Evolutionary conservation across 1,140 invertebrate species (phyloP).

Genomic region (Caerostris darwini): DNA sequence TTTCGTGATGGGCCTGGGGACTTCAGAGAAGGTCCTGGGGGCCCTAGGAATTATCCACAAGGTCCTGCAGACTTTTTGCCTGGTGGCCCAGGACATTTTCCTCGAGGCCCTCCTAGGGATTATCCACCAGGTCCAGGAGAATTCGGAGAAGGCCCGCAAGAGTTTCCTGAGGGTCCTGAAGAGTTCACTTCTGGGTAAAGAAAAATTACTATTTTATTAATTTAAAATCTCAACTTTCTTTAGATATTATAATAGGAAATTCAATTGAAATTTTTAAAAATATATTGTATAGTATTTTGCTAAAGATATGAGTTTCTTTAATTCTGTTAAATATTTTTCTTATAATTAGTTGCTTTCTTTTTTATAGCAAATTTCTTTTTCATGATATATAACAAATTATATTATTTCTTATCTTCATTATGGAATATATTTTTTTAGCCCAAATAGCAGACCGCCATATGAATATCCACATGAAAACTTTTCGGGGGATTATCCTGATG

Average conservation of each 20-base stretch:
- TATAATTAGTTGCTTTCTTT: too few relatives aligned
- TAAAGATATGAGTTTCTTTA: background rate
- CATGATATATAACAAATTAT: background rate
- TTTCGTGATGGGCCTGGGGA: conserved; percentile 37
- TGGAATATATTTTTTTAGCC: background rate
- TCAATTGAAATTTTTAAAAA: background rate
- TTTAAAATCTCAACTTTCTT: background rate
- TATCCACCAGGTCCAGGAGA: background rate
- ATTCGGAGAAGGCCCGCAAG: background rate
- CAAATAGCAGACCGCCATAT: background rate
- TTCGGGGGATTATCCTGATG: conserved; percentile 8
- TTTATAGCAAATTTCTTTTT: background rate
- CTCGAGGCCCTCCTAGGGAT: conserved; percentile 2
- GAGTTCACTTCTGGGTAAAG: conserved; percentile 13
- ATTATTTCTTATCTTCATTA: too few relatives aligned
- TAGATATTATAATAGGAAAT: background rate
- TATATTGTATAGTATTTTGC: background rate
- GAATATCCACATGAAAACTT: conserved; percentile 9
- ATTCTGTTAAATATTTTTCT: background rate
- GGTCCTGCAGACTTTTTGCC: background rate
- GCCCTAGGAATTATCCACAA: background rate
- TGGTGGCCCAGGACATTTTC: background rate
- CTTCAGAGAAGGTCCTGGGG: background rate
- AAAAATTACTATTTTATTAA: background rate
- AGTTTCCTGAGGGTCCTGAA: background rate